These are phyloP conservation scores for Erythrocercus mccallii DNA, from an alignment of 2,113 vertebrate species.

Conservation along the genomic window DNA sequence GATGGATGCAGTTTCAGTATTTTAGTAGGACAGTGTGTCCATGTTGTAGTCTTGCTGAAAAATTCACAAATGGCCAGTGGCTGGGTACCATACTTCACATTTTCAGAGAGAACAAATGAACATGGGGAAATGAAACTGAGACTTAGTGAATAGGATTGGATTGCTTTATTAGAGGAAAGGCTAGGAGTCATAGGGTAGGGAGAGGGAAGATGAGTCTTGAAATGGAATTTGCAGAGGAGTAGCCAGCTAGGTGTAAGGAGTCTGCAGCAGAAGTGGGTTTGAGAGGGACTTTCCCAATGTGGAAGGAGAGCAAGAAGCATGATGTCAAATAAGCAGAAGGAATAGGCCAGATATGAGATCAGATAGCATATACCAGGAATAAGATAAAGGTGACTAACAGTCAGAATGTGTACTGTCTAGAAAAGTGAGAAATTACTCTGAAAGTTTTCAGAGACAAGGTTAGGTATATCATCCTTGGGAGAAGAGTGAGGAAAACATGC, in stretches of 20 bases:
- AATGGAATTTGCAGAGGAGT: not conserved
- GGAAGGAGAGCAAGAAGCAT: not conserved
- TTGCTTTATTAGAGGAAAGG: conserved; percentile 9
- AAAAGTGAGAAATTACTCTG: not conserved
- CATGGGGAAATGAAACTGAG: not conserved
- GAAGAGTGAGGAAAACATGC: not conserved
- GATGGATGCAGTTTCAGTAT: not conserved
- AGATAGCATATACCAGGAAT: not conserved
- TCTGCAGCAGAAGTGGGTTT: not conserved
- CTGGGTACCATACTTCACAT: not conserved
- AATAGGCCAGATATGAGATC: not conserved
- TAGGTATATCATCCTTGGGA: not conserved
- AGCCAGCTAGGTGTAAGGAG: not conserved
- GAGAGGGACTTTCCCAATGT: not conserved
- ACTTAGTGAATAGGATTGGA: not conserved
- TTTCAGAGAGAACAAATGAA: not conserved
- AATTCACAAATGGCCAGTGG: not conserved
- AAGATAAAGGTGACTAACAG: not conserved
- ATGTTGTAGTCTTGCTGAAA: not conserved
- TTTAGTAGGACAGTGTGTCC: not conserved
- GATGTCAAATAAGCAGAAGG: not conserved
- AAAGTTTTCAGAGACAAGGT: not conserved
- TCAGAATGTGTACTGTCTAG: not conserved
- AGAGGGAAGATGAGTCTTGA: not conserved
- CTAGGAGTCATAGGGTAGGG: conserved; percentile 3